Conservation (phyloP, 2,113 vertebrate genomes). For the Apteryx mantelli region DNA sequence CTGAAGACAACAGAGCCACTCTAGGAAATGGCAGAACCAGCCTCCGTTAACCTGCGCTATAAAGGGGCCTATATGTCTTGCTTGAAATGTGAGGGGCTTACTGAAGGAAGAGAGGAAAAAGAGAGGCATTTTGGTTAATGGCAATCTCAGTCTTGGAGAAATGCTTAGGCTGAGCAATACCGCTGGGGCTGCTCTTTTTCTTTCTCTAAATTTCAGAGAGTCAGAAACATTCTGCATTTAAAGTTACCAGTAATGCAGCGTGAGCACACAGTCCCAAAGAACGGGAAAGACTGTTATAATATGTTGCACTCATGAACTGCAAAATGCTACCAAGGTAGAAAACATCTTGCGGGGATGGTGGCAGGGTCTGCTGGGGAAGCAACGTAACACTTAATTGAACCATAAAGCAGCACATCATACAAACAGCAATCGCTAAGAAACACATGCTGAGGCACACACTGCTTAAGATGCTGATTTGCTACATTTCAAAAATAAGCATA, state of each 20-base stretch:
- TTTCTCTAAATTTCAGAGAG: background rate
- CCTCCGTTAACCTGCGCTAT: background rate
- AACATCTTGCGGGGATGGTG: background rate
- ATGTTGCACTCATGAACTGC: background rate
- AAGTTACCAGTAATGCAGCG: background rate
- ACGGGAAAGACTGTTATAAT: background rate
- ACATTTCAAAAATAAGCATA: background rate
- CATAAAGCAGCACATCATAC: background rate
- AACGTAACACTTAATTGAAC: background rate
- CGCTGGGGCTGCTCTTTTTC: background rate
- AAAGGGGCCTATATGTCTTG: background rate
- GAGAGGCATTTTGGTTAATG: background rate
- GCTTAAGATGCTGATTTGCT: background rate
- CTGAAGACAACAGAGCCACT: background rate
- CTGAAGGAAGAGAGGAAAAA: background rate
- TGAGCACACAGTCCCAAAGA: background rate
- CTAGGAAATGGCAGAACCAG: background rate
- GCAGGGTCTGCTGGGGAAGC: background rate
- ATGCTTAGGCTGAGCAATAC: fast-evolving
- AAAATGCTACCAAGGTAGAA: background rate
- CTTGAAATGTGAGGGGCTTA: background rate
- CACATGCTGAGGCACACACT: background rate
- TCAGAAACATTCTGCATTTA: background rate
- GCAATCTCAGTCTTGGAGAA: background rate
- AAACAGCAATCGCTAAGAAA: background rate